Percentiles rank a stretch among this genome's conserved stretches.
phyloP scores from a whole-genome alignment of 2,888 invertebrate genomes.

The Drosophila mercatorum region DNA sequence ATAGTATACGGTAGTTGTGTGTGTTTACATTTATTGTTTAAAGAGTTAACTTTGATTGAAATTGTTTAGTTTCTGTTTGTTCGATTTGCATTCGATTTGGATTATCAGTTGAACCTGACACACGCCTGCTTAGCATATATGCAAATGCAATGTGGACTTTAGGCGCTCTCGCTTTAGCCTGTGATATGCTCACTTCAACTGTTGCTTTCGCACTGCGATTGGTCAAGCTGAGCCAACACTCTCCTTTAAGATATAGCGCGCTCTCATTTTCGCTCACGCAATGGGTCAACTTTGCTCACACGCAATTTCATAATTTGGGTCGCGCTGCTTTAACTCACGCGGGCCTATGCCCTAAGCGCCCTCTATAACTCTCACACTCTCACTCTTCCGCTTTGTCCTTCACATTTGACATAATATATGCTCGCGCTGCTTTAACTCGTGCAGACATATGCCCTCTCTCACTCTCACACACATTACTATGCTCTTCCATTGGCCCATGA shows the following conservation, averaged over 20 bases:
- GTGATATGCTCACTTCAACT: neutral
- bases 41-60: neutral
- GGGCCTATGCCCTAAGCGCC: too few relatives aligned
- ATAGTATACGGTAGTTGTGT: neutral
- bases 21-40: neutral
- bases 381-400: neutral
- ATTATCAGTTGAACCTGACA: slow-evolving; percentile 8
- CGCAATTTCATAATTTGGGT: neutral
- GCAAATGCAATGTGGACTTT: neutral
- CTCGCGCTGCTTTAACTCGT: neutral
- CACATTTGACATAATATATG: neutral
- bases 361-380: neutral
- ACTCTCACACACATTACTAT: neutral
- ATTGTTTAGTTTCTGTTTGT: neutral
- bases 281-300: neutral
- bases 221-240: neutral
- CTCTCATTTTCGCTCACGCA: neutral
- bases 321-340: too few relatives aligned
- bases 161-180: neutral
- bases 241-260: neutral
- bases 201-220: neutral
- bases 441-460: neutral
- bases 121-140: neutral
- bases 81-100: slow-evolving; percentile 5
- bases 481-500: too few relatives aligned